Evolutionary conservation across 2,113 vertebrate species (phyloP).

Genomic region (Ctenodactylus gundi): DNA sequence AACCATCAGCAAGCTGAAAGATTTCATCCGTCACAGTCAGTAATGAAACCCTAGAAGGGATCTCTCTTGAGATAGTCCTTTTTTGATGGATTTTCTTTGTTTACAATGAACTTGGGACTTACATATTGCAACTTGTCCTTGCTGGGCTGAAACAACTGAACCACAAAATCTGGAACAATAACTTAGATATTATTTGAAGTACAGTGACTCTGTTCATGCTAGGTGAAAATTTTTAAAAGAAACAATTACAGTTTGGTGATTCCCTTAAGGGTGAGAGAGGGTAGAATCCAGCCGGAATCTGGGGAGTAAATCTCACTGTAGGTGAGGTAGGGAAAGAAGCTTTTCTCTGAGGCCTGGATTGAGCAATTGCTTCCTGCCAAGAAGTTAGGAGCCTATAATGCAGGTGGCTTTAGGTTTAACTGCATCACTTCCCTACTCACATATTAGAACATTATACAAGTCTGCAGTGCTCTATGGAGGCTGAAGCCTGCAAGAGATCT

Average conservation of each 20-base stretch:
- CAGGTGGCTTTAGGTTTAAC: neutral
- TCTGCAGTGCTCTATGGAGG: neutral
- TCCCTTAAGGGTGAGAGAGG: neutral
- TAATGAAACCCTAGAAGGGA: constrained; percentile 8
- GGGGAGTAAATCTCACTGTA: neutral
- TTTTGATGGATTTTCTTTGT: constrained; percentile 49
- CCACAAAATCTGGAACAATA: constrained; percentile 53
- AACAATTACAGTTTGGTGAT: neutral
- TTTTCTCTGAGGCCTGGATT: neutral
- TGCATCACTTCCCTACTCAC: neutral
- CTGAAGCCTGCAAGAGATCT: neutral
- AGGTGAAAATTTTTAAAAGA: constrained; percentile 42
- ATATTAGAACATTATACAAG: neutral
- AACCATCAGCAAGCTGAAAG: neutral
- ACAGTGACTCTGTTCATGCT: constrained; percentile 31
- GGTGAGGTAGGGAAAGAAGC: neutral
- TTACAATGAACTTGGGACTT: constrained; percentile 41
- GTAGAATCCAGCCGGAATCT: neutral
- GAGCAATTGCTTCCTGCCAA: neutral
- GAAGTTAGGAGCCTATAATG: neutral
- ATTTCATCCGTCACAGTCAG: neutral
- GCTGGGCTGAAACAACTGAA: constrained; percentile 13
- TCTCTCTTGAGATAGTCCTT: constrained; percentile 51
- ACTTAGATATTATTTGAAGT: constrained; percentile 52
- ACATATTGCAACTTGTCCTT: neutral